Conservation (phyloP, 1,140 invertebrate genomes). For the Drosophila funebris region DNA sequence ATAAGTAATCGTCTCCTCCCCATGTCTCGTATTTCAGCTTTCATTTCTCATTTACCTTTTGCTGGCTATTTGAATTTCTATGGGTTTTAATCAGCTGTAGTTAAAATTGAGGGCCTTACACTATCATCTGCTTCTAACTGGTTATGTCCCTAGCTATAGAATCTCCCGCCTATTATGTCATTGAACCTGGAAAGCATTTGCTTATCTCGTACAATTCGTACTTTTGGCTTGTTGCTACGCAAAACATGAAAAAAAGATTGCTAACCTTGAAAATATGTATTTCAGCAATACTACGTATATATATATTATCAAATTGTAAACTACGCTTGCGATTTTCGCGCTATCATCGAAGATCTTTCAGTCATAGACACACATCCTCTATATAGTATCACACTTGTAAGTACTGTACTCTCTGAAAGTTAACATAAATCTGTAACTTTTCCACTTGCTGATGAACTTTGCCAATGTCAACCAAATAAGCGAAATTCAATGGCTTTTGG, state of each 20-base stretch:
- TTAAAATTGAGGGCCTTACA: neutral
- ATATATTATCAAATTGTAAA: conserved; percentile 6
- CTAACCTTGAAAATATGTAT: neutral
- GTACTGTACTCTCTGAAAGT: neutral
- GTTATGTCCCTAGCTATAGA: conserved; percentile 10
- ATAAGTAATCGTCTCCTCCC: conserved; percentile 20
- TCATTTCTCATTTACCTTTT: conserved; percentile 20
- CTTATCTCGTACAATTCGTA: conserved; percentile 49
- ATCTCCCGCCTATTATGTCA: conserved; percentile 46
- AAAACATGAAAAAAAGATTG: neutral
- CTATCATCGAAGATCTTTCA: neutral
- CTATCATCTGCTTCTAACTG: conserved; percentile 7
- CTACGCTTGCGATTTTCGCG: conserved; percentile 8
- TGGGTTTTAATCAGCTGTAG: conserved; percentile 59
- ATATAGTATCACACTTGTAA: neutral
- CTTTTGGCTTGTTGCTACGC: conserved; percentile 48
- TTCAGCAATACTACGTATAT: neutral
- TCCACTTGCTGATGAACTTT: conserved; percentile 36
- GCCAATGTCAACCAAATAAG: conserved; percentile 49
- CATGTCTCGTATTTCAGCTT: conserved; percentile 14
- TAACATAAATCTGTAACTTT: conserved; percentile 3
- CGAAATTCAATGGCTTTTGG: conserved; percentile 23
- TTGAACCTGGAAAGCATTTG: conserved; percentile 52
- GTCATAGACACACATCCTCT: neutral
- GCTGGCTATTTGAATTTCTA: conserved; percentile 52